Conservation (phyloP, 1,140 invertebrate species). For the Papilio polytes region DNA sequence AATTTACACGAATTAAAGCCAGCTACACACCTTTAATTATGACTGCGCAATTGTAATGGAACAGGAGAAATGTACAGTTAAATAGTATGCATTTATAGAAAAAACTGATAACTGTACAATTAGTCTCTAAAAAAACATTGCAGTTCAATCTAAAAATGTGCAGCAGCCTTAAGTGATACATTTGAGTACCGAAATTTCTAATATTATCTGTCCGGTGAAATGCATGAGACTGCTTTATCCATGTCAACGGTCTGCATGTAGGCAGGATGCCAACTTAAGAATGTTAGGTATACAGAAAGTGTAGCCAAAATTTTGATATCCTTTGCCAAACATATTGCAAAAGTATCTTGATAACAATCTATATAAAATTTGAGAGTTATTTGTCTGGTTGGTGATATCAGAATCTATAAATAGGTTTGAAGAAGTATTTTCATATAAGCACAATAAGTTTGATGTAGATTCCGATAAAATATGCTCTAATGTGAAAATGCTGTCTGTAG, state of each 20-base stretch:
- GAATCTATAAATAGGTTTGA: background rate
- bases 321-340: background rate
- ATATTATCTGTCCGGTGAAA: background rate
- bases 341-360: background rate
- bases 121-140: too few species aligned
- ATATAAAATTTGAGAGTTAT: background rate
- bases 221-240: background rate
- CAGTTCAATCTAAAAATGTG: too few species aligned
- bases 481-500: too few species aligned
- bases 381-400: background rate
- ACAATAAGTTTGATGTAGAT: too few species aligned
- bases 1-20: too few species aligned
- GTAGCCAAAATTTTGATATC: conserved; percentile 8
- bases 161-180: background rate
- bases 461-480: too few species aligned
- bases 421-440: background rate
- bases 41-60: too few species aligned
- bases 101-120: too few species aligned
- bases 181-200: background rate
- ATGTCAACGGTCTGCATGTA: background rate
- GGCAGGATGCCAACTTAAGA: background rate
- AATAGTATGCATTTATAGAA: too few species aligned
- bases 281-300: background rate
- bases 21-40: too few species aligned
- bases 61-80: too few species aligned